These are phyloP conservation scores for Lipophrys pholis DNA, from an alignment of 2,113 vertebrate genomes.

Conservation along the genomic window DNA sequence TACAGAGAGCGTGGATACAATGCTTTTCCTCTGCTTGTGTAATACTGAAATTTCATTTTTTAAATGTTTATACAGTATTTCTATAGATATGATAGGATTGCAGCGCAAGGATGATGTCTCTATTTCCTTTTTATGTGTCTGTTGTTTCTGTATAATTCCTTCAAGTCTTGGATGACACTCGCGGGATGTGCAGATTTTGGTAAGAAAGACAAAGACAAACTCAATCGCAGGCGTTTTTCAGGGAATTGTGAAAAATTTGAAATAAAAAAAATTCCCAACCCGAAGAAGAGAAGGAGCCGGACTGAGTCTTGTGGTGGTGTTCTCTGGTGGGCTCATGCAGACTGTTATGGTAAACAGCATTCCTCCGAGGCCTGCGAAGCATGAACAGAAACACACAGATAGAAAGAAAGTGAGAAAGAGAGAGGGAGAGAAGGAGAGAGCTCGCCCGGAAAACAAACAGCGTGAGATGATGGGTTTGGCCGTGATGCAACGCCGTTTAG, in stretches of 20 bases:
- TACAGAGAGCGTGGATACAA: neutral
- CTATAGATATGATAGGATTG: too few species aligned
- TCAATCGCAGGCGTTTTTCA: slow-evolving; percentile 18
- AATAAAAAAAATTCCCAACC: too few species aligned
- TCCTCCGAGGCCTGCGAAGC: slow-evolving; percentile 57
- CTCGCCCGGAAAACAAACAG: slow-evolving; percentile 66
- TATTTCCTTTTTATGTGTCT: slow-evolving; percentile 1
- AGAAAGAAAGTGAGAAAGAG: slow-evolving; percentile 24
- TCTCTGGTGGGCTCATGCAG: slow-evolving; percentile 50
- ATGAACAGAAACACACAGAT: slow-evolving; percentile 36
- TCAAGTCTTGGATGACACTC: neutral
- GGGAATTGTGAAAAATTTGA: slow-evolving; percentile 20
- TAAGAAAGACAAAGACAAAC: slow-evolving; percentile 3
- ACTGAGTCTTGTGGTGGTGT: slow-evolving; percentile 46
- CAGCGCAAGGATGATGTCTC: neutral
- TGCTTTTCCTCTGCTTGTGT: neutral
- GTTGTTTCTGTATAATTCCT: neutral
- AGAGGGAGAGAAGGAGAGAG: slow-evolving; percentile 2
- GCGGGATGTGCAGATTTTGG: slow-evolving; percentile 10
- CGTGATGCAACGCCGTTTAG: slow-evolving; percentile 54
- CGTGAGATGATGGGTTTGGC: slow-evolving; percentile 69
- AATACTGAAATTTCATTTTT: neutral
- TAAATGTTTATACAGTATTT: neutral
- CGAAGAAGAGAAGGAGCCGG: slow-evolving; percentile 27
- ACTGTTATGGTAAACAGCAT: slow-evolving; percentile 58